phyloP scores from a whole-genome alignment of 2,797 vertebrate species.

The Sardinella longiceps region DNA sequence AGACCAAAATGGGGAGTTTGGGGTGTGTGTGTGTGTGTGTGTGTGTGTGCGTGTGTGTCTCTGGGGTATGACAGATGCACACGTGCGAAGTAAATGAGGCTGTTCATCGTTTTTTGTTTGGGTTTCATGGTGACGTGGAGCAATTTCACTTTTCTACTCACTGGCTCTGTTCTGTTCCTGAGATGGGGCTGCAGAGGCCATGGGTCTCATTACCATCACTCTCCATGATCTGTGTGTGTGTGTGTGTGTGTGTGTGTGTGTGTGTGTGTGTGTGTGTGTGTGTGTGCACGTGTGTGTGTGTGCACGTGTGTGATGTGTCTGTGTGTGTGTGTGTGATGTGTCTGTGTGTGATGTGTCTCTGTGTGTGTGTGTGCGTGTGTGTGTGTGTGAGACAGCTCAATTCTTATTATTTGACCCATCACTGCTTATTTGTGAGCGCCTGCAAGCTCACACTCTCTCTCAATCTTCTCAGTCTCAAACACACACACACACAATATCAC shows the following conservation, averaged over 20 bases:
- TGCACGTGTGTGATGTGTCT: slow-evolving; percentile 15
- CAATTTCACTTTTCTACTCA: not conserved
- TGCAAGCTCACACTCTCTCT: not conserved
- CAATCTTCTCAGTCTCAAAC: not conserved
- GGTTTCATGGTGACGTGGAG: not conserved
- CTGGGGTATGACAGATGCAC: not conserved
- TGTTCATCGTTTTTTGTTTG: not conserved
- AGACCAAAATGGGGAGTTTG: not conserved
- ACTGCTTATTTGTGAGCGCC: not conserved
- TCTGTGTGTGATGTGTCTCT: too few relatives aligned
- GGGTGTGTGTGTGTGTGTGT: not conserved
- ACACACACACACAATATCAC: not conserved
- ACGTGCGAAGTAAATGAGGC: not conserved
- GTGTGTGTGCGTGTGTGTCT: not conserved
- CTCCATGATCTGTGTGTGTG: not conserved
- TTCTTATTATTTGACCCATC: not conserved
- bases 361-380: slow-evolving; percentile 13
- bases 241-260: slow-evolving; percentile 22
- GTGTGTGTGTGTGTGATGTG: slow-evolving; percentile 2
- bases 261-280: slow-evolving; percentile 23
- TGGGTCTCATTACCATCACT: not conserved
- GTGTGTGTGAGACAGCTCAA: not conserved
- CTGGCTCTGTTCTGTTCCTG: not conserved
- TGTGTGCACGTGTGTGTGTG: slow-evolving; percentile 21
- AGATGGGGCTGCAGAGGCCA: not conserved